Base-by-base conservation (phyloP, 2,113 vertebrate genomes). In the Passer montanus region DNA sequence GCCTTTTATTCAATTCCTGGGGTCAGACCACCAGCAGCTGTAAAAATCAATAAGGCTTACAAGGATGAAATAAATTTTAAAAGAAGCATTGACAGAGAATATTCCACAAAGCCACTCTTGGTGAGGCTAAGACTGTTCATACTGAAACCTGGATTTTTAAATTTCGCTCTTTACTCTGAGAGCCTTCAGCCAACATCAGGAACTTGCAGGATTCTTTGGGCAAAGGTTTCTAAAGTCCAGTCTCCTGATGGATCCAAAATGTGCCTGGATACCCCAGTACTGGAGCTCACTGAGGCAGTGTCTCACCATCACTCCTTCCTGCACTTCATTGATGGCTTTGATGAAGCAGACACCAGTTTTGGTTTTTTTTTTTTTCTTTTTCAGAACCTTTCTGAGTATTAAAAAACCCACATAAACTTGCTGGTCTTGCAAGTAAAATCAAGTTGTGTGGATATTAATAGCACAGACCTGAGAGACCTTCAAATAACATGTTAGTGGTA, bases 41-140 rank as follows among this genome's bases (percentile, higher is more conserved):
- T 43, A 89, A 85, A 88, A 96, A 95, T 95, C 94, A 90, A 84
- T 93, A 86, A 75, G 68, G 52, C 64, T 90, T 88, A 84, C 33
- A 81, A 78, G 89, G 94, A 90, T 96, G 76, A 94, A 96, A 93
- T 88, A 84, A 83, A 88, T 37, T 66, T 80, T 53, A 85, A 90
- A 92, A 63, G 52, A 49, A 89, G 15, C 39, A 64, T 56, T 88
- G 85, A 86, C 72, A 74, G 83, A 70, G 15, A 31, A n/a, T 93
- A 75, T 92, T 92, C 56, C 30, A 68, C 52, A 78, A 93, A 93
- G 68, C 41, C 15, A n/a, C 26, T 78, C 35, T 75, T 84, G 59
- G 88, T 86, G 72, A 89, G 49, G 23, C 39, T 80, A 63, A 86
- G 19, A 31, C 37, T 77, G 60, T 28, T 78, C 44, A 6, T 23